Conservation (phyloP, 1,140 invertebrate genomes). For the Aricia agestis region DNA sequence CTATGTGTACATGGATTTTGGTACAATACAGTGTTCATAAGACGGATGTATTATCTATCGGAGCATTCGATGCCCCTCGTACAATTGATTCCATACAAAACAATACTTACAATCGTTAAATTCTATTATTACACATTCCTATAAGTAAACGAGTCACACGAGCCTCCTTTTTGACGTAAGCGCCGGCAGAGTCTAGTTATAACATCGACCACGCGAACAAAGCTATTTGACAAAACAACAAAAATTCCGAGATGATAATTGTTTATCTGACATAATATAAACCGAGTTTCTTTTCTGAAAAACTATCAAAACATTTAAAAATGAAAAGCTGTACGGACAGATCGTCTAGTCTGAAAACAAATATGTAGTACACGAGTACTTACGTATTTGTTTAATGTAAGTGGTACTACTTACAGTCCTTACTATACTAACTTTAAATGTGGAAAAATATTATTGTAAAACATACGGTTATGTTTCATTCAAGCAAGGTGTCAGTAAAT, state of each 20-base stretch:
- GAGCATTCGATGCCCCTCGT: slow-evolving; percentile 62
- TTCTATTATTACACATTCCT: slow-evolving; percentile 45
- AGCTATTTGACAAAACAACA: no score
- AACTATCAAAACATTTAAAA: no score
- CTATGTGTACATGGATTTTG: slow-evolving; percentile 57
- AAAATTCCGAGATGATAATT: no score
- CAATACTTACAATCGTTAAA: slow-evolving; percentile 68
- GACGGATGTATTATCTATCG: slow-evolving; percentile 74
- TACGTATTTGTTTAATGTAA: not conserved
- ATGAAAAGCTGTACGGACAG: not conserved
- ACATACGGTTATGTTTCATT: no score
- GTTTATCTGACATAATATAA: no score
- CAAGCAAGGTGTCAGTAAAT: no score
- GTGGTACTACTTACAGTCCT: not conserved
- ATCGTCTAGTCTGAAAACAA: not conserved
- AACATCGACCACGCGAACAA: not conserved
- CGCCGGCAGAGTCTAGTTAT: slow-evolving; percentile 23
- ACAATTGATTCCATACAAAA: slow-evolving; percentile 71
- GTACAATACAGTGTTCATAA: slow-evolving; percentile 65
- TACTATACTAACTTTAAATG: no score
- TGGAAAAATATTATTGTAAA: no score
- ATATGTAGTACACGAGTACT: not conserved
- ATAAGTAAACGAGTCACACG: not conserved
- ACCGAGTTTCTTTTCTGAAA: no score
- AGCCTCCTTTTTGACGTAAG: slow-evolving; percentile 24